Evolutionary conservation across 2,113 vertebrate genomes (phyloP), one percentile per base, ranked within the genome.

Genomic region (Marmota monax): DNA sequence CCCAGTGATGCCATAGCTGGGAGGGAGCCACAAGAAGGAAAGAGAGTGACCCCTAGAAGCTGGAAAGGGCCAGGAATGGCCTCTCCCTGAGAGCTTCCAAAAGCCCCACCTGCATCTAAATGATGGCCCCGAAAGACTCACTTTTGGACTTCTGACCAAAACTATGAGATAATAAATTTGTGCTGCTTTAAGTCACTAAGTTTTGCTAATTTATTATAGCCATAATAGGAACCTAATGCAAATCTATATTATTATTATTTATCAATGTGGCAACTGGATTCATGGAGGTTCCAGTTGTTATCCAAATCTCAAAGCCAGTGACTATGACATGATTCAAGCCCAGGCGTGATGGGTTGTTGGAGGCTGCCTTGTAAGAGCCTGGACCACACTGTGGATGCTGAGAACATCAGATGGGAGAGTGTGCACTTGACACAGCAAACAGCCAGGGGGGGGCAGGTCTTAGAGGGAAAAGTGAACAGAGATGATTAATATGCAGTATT

Each of bases 261-360:
- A 23, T 20, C 29, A 45, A 45, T 72, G 23, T 29, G 18, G 12
- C 88, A 67, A 84, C 20, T 79, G 78, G 65, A 84, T 77, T 89
- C 37, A 32, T 74, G 29, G n/a, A 87, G 32, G 8, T 63, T 27
- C 51, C 48, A 92, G n/a, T 67, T 67, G 73, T 25, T 37, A 29
- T 83, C 32, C 58, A 91, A 67, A 65, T 78, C 83, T 86, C 87
- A 78, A 82, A 95, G 51, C 45, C 61, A 79, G 37, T 67, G 32
- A 25, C 27, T 53, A 9, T 23, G 7, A 48, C 58, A 56, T 51
- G 73, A 76, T 32, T 69, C 56, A 67, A 92, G 37, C 23, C n/a
- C 69, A 23, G 17, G 9, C 53, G 17, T 78, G 78, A 61, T 7
- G 14, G 10, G 17, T 16, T n/a, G 22, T 56, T 25, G 32, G 34